These are phyloP conservation scores for Ariolimax columbianus DNA, from an alignment of 2,888 invertebrate genomes.

Conservation along the genomic window DNA sequence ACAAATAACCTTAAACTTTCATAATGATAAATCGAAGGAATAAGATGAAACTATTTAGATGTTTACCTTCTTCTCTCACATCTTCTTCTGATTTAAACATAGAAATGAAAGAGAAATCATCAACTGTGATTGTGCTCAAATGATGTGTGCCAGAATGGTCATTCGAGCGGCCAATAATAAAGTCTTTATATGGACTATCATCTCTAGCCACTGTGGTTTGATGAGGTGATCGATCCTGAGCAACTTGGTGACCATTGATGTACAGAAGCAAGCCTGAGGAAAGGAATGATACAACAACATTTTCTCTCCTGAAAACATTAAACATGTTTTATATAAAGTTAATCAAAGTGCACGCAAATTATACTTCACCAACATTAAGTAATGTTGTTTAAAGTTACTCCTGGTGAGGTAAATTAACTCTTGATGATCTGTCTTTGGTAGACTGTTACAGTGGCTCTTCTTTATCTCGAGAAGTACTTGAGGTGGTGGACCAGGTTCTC, in stretches of 20 bases:
- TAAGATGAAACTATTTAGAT: background rate
- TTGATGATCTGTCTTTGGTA: no score
- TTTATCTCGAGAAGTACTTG: no score
- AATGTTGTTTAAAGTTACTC: no score
- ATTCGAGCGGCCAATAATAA: slow-evolving; percentile 74
- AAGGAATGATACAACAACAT: background rate
- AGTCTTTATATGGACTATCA: slow-evolving; percentile 59
- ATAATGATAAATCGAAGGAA: no score
- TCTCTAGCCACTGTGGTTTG: slow-evolving; percentile 49
- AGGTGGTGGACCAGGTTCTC: no score
- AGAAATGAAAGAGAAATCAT: slow-evolving; percentile 76
- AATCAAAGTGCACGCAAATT: background rate
- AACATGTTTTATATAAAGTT: background rate
- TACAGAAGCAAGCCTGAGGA: slow-evolving; percentile 68
- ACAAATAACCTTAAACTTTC: no score
- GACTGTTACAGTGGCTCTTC: no score
- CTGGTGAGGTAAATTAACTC: no score
- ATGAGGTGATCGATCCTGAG: slow-evolving; percentile 51
- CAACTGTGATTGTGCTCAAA: slow-evolving; percentile 69
- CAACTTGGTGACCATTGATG: slow-evolving; percentile 70
- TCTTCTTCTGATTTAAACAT: slow-evolving; percentile 61
- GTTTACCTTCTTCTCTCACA: slow-evolving; percentile 71
- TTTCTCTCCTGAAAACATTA: background rate
- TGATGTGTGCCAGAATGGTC: slow-evolving; percentile 59
- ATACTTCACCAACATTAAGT: background rate